phyloP scores from a whole-genome alignment of 1,140 invertebrate genomes.

The Drosophila neocordata region DNA sequence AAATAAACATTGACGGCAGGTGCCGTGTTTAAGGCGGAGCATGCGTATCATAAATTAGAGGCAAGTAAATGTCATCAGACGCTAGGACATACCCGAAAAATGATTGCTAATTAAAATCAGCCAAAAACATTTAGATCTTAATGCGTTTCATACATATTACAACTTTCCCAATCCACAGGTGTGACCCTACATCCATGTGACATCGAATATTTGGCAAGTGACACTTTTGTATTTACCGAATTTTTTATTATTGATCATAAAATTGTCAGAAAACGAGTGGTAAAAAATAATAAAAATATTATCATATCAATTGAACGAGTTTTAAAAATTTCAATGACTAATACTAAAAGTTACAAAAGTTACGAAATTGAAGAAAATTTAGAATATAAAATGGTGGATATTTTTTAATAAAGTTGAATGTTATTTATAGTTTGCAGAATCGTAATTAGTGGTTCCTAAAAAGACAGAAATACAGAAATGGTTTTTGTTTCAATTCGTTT shows the following conservation, averaged over 20 bases:
- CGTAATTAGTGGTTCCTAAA: too few species aligned
- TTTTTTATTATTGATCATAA: neutral
- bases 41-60: slow-evolving; percentile 37
- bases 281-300: too few species aligned
- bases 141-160: slow-evolving; percentile 14
- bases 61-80: slow-evolving; percentile 40
- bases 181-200: neutral
- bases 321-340: too few species aligned
- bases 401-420: too few species aligned
- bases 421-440: too few species aligned
- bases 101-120: slow-evolving; percentile 64
- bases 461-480: too few species aligned
- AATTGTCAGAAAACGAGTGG: neutral
- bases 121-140: slow-evolving; percentile 40
- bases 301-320: too few species aligned
- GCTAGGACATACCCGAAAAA: slow-evolving; percentile 16
- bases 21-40: slow-evolving; percentile 45
- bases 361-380: too few species aligned
- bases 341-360: too few species aligned
- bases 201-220: slow-evolving; percentile 2
- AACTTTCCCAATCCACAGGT: neutral
- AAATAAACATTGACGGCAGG: slow-evolving; percentile 52
- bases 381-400: too few species aligned
- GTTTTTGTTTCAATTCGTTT: too few species aligned
- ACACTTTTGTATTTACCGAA: neutral